Base-by-base conservation (phyloP, 2,888 invertebrate species). In the Helicoverpa assulta region DNA sequence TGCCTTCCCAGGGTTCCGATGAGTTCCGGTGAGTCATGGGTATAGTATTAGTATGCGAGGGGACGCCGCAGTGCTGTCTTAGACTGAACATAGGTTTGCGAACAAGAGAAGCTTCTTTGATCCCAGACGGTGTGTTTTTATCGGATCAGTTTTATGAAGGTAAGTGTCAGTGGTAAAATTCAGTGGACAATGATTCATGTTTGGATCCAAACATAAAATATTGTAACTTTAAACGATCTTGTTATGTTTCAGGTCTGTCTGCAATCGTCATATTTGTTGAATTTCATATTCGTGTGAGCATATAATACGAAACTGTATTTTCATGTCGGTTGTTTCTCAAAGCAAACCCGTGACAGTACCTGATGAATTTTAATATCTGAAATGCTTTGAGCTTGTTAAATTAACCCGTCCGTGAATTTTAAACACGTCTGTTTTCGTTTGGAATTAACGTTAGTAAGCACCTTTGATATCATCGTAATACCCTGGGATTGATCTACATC, bases 21-120 rank as follows among this genome's bases (percentile, higher is more conserved):
- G 90, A 89, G 70, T 90, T 89, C 88, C 89, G 86, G 87, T 90
- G 90, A 89, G 70, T 90, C 89, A 90, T 26, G 26, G 40, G 64
- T 72, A 43, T 76, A 69, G 75, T 81, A 89, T 89, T 88, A 89
- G 89, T 88, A 89, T 89, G 86, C 87, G 76, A 78, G 77, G 71
- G 70, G 64, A 47, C 47, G 61, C 57, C 58, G 62, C 80, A 70
- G 70, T 77, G 63, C 26, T 40, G 76, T 70, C 80, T 79, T 58
- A 70, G 76, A 55, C 57, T 7, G 51, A 50, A 52, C 75, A 70
- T 19, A 47, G 63, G 14, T 26, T 26, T 26, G 50, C 37, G 26
- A 33, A 5, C 19, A 29, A 50, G 62, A 66, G 57, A 66, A 80
- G 50, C 50, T 53, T n/a, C 55, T 60, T 66, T 59, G 61, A 51